These are phyloP conservation scores for Nemapogon koenigi DNA, from an alignment of 2,888 invertebrate genomes.

Conservation along the genomic window DNA sequence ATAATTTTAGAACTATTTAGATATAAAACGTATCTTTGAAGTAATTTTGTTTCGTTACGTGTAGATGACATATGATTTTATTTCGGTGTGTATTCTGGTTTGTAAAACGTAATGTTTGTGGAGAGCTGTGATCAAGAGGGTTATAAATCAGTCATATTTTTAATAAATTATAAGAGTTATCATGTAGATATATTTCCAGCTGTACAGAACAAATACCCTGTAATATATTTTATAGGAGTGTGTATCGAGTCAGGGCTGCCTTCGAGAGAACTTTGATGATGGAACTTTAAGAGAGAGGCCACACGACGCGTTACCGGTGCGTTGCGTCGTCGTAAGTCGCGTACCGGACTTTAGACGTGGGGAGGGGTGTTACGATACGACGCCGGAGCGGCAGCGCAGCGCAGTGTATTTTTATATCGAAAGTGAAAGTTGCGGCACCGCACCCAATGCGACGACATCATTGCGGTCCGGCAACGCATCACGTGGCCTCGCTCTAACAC, in stretches of 20 bases:
- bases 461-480: no score
- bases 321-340: no score
- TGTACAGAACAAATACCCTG: slow-evolving; percentile 37
- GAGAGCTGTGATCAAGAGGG: slow-evolving; percentile 63
- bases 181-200: slow-evolving; percentile 46
- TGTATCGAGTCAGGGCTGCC: slow-evolving; percentile 15
- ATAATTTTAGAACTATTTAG: slow-evolving; percentile 62
- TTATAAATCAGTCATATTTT: slow-evolving; percentile 65
- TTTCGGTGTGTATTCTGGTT: slow-evolving; percentile 55
- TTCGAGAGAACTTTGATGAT: no score
- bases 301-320: no score
- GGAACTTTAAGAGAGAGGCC: no score
- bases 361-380: slow-evolving; percentile 14
- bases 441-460: neutral
- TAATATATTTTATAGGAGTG: slow-evolving; percentile 24
- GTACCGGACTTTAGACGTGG: no score
- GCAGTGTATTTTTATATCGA: neutral
- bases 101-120: slow-evolving; percentile 59
- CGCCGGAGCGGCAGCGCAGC: slow-evolving; percentile 7
- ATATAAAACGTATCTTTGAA: slow-evolving; percentile 37
- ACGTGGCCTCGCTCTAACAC: no score
- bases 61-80: slow-evolving; percentile 61
- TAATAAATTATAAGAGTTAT: slow-evolving; percentile 60
- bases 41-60: slow-evolving; percentile 64
- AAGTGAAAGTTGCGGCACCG: neutral